A percentile compares a stretch with the other conserved stretches of the same genome.
These are phyloP conservation scores for Aleiodes alternator DNA, from an alignment of 2,888 invertebrate genomes.

Conservation along the genomic window DNA sequence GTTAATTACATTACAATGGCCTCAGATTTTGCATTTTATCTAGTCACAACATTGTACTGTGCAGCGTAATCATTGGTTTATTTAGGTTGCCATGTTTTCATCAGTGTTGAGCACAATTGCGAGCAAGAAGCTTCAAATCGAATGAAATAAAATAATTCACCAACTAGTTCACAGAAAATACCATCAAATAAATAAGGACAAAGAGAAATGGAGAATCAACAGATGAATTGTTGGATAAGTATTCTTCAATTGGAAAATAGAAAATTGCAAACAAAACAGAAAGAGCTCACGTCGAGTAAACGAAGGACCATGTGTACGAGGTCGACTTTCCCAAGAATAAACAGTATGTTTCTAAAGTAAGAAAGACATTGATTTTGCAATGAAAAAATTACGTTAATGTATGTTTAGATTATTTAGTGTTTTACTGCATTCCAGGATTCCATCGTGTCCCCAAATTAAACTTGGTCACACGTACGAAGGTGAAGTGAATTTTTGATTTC, in stretches of 20 bases:
- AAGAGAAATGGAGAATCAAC: too few relatives aligned
- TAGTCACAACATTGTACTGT: too few relatives aligned
- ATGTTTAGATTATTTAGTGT: constrained; percentile 22
- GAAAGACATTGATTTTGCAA: constrained; percentile 30
- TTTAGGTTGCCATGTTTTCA: too few relatives aligned
- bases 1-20: too few relatives aligned
- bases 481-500: constrained; percentile 42
- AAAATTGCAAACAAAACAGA: constrained; percentile 8
- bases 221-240: too few relatives aligned
- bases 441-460: constrained; percentile 32
- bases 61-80: too few relatives aligned
- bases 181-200: too few relatives aligned
- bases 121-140: too few relatives aligned
- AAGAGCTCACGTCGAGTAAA: neutral
- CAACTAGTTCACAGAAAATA: too few relatives aligned
- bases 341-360: constrained; percentile 14
- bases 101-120: too few relatives aligned
- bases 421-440: constrained; percentile 33
- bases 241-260: neutral
- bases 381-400: constrained; percentile 31
- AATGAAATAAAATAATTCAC: too few relatives aligned
- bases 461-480: constrained; percentile 45
- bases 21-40: too few relatives aligned
- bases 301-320: constrained; percentile 27
- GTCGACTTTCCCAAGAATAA: constrained; percentile 35